Percentiles rank a stretch among this genome's conserved stretches.
Conservation (phyloP, 30 jellyfish, hydroid and myxozoan species). For the Haliclystus octoradiatus region DNA sequence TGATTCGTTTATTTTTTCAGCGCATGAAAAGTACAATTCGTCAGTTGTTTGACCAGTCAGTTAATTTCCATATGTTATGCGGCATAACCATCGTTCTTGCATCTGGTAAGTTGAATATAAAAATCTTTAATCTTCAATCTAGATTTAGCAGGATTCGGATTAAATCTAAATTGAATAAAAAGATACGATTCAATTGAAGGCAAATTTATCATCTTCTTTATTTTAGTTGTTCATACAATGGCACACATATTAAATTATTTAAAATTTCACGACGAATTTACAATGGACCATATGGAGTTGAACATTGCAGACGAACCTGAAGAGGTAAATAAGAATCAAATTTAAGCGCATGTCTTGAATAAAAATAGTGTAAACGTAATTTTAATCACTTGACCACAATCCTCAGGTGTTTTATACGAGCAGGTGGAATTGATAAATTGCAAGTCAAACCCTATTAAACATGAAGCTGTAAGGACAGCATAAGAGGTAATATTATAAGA, state of each 20-base stretch:
- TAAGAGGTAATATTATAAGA: too few species aligned
- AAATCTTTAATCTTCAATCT: too few species aligned
- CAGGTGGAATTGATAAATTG: not conserved
- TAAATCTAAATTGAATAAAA: too few species aligned
- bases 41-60: not conserved
- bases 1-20: not conserved
- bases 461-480: too few species aligned
- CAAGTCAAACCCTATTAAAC: not conserved
- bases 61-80: not conserved
- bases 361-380: too few species aligned
- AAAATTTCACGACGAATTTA: not conserved
- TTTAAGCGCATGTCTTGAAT: too few species aligned
- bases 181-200: not conserved
- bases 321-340: too few species aligned
- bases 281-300: not conserved
- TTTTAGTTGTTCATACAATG: not conserved
- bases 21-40: not conserved
- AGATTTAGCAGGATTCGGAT: too few species aligned
- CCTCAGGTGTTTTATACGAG: too few species aligned
- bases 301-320: not conserved
- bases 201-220: not conserved
- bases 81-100: not conserved
- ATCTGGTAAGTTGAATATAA: not conserved
- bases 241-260: not conserved
- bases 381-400: too few species aligned